A percentile compares a stretch with the other conserved stretches of the same genome.
phyloP scores from a whole-genome alignment of 2,797 vertebrate genomes.

The Rousettus madagascariensis region DNA sequence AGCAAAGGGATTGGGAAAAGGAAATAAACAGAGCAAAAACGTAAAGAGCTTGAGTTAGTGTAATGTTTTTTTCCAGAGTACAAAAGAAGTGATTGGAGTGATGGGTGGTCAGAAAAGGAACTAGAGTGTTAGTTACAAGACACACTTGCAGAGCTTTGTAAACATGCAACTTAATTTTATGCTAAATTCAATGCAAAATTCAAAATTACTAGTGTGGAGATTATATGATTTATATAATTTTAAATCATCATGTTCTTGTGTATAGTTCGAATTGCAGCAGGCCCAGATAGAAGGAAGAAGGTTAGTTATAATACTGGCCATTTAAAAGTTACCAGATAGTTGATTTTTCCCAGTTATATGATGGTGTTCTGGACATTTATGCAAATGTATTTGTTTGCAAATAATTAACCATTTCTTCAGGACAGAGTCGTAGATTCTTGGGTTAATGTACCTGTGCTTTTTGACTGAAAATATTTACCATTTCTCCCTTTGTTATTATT shows the following conservation, averaged over 20 bases:
- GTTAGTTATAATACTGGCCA: not conserved
- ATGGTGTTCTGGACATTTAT: not conserved
- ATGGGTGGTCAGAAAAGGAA: not conserved
- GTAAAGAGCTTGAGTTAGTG: not conserved
- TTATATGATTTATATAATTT: not conserved
- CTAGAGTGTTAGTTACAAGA: not conserved
- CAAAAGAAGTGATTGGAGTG: not conserved
- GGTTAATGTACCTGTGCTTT: not conserved
- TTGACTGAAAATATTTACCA: not conserved
- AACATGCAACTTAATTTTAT: not conserved
- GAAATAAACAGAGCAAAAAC: rapidly evolving
- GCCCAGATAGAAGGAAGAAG: not conserved
- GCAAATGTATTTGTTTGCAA: not conserved
- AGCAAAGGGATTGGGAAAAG: not conserved
- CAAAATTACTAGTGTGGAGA: not conserved
- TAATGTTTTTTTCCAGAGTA: not conserved
- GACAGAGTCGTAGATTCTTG: not conserved
- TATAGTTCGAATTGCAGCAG: not conserved
- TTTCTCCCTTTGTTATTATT: not conserved
- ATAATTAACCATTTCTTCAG: not conserved
- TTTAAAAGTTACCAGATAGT: not conserved
- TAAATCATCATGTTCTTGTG: not conserved
- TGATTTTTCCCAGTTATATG: not conserved
- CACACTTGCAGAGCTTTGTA: not conserved
- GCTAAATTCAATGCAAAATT: not conserved